Conservation (phyloP, 2,797 vertebrate species). For the Danio choprae region DNA sequence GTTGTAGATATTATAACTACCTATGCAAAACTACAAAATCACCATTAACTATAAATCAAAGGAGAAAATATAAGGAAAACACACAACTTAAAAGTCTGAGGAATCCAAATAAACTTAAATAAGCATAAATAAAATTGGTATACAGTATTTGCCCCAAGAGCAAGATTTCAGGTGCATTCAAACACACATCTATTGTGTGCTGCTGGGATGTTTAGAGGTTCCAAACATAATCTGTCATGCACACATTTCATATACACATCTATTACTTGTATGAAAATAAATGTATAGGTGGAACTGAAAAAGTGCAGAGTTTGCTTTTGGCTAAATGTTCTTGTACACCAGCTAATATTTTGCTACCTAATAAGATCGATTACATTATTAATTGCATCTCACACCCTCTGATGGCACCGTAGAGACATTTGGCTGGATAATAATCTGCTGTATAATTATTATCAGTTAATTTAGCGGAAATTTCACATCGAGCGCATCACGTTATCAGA, state of each 20-base stretch:
- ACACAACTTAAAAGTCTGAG: not conserved
- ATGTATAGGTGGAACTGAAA: not conserved
- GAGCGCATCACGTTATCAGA: constrained; percentile 44
- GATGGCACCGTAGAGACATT: constrained; percentile 32
- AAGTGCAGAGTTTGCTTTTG: not conserved
- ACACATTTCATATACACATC: not conserved
- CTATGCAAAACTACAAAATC: too few species aligned
- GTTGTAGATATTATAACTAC: not conserved
- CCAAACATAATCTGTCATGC: not conserved
- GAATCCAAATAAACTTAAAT: not conserved
- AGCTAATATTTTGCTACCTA: constrained; percentile 22
- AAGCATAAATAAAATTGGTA: not conserved
- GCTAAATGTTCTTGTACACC: constrained; percentile 30
- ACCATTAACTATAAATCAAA: too few species aligned
- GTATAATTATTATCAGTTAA: constrained; percentile 50
- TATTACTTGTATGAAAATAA: not conserved
- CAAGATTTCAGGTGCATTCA: not conserved
- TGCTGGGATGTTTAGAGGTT: not conserved
- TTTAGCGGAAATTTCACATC: constrained; percentile 42
- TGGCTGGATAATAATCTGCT: constrained; percentile 53
- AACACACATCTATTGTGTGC: not conserved
- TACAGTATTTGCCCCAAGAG: not conserved
- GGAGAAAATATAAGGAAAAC: not conserved
- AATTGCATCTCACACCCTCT: constrained; percentile 49
- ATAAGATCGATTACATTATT: constrained; percentile 51